These are phyloP conservation scores for Callosobruchus maculatus DNA, from an alignment of 2,888 invertebrate species.

Conservation along the genomic window DNA sequence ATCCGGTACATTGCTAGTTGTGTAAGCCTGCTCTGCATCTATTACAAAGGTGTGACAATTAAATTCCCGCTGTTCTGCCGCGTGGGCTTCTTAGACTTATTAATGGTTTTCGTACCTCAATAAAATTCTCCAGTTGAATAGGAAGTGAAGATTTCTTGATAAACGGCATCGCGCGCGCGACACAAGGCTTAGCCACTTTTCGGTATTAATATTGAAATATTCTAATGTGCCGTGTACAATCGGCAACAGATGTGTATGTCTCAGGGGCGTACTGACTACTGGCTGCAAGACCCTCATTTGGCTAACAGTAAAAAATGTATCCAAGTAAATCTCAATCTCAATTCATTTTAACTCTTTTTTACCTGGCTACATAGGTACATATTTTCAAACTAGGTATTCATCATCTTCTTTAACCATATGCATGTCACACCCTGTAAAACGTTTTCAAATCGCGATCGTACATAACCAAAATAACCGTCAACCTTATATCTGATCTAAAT, in stretches of 20 bases:
- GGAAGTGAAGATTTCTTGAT: not conserved
- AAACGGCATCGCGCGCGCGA: not conserved
- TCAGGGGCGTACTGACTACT: not conserved
- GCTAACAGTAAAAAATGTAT: no score
- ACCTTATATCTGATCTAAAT: no score
- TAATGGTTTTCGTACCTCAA: not conserved
- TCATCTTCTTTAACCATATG: no score
- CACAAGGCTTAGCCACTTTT: not conserved
- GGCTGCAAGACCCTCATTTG: no score
- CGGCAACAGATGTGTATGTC: not conserved
- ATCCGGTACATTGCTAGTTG: no score
- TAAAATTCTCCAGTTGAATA: not conserved
- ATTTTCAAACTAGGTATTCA: no score
- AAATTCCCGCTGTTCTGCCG: conserved; percentile 19
- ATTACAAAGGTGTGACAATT: conserved; percentile 27
- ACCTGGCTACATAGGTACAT: no score
- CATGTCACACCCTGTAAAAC: no score
- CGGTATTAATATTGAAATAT: not conserved
- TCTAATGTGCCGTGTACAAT: not conserved
- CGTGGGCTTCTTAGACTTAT: not conserved
- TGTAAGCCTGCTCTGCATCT: not conserved
- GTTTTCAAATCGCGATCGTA: no score
- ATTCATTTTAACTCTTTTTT: no score
- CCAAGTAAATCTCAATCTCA: no score
- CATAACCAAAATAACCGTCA: no score